phyloP scores from a whole-genome alignment of 1,140 invertebrate genomes.

The Aplysia californica region DNA sequence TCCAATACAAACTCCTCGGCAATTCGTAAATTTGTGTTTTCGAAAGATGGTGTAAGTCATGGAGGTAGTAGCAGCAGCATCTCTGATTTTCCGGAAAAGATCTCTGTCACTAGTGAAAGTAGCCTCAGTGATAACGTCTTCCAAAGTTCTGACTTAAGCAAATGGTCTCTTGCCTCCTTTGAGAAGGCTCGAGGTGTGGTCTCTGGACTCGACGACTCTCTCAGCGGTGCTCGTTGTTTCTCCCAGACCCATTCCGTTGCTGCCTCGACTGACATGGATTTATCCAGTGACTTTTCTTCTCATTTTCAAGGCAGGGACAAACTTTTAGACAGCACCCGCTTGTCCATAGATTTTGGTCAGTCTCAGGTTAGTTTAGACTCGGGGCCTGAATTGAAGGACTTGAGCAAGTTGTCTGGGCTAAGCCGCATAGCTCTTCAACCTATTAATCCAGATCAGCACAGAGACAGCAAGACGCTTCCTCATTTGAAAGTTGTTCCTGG shows the following conservation, averaged over 20 bases:
- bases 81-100: too few relatives aligned
- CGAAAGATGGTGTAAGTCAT: too few relatives aligned
- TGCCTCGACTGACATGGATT: slow-evolving; percentile 11
- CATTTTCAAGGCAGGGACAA: neutral
- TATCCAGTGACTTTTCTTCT: slow-evolving; percentile 24
- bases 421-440: neutral
- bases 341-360: slow-evolving; percentile 16
- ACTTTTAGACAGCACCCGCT: slow-evolving; percentile 17
- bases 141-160: too few relatives aligned
- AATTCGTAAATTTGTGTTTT: too few relatives aligned
- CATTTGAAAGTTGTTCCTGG: slow-evolving; percentile 17
- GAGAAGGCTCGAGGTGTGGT: slow-evolving; percentile 5
- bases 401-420: slow-evolving; percentile 18
- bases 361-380: neutral
- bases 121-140: too few relatives aligned
- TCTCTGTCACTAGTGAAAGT: too few relatives aligned
- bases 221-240: neutral
- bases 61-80: too few relatives aligned
- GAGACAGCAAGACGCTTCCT: neutral
- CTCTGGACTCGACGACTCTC: slow-evolving; percentile 2
- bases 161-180: too few relatives aligned
- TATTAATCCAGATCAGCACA: neutral
- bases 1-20: too few relatives aligned
- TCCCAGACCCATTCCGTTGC: neutral
- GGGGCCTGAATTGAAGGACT: slow-evolving; percentile 20